These are phyloP conservation scores for Coregonus clupeaformis DNA, from an alignment of 2,113 vertebrate species.

Conservation along the genomic window DNA sequence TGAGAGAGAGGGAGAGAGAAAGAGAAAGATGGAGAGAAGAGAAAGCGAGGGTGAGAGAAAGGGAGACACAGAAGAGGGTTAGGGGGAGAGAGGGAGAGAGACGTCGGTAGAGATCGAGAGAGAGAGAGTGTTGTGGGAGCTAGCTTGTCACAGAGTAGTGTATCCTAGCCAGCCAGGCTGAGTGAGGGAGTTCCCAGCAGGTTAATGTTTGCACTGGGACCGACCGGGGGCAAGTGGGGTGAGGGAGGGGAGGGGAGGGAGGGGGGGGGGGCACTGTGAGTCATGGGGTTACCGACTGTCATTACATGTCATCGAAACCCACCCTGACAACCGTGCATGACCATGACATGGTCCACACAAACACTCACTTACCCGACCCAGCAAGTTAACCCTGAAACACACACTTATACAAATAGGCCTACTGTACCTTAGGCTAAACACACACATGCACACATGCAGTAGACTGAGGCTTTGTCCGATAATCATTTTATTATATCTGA, in stretches of 20 bases:
- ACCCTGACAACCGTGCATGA: conserved; percentile 36
- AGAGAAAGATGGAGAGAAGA: background rate
- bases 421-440: background rate
- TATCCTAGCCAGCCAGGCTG: background rate
- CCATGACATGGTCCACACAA: conserved; percentile 49
- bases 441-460: background rate
- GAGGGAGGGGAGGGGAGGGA: conserved; percentile 6
- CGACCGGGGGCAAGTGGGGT: background rate
- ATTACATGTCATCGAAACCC: conserved; percentile 59
- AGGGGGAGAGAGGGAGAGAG: conserved; percentile 9
- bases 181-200: background rate
- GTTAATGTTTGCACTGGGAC: conserved; percentile 5
- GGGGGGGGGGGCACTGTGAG: conserved; percentile 29
- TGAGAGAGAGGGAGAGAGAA: background rate
- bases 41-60: conserved; percentile 18
- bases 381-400: background rate
- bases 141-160: background rate
- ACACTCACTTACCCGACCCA: conserved; percentile 34
- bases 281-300: conserved; percentile 59
- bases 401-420: background rate
- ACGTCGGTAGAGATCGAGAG: background rate
- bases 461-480: background rate
- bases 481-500: too few relatives aligned
- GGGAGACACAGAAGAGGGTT: too few relatives aligned
- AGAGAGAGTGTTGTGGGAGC: background rate